A percentile compares a stretch with the other conserved stretches of the same genome.
Evolutionary conservation across 2,113 vertebrate species (phyloP).

Genomic region (Zosterops japonicus): DNA sequence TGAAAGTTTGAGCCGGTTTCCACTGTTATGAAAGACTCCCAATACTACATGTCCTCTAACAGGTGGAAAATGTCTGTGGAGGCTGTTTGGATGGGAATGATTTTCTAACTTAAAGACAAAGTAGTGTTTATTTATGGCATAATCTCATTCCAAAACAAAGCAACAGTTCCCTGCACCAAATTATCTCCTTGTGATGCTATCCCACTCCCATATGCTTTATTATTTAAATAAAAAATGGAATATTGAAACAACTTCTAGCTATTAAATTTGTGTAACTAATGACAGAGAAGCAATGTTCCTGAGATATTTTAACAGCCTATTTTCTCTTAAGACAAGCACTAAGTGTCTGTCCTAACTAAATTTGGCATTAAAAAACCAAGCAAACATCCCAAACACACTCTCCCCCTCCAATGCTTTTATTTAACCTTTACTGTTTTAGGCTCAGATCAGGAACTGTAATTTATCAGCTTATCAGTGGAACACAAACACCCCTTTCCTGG

Average conservation of each 20-base stretch:
- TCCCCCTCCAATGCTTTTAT: background rate
- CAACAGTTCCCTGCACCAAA: conserved; percentile 2
- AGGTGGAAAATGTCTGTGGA: conserved; percentile 67
- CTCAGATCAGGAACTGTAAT: background rate
- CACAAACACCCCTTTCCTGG: background rate
- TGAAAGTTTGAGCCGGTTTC: conserved; percentile 65
- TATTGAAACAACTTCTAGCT: conserved; percentile 38
- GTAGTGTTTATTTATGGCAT: conserved; percentile 65
- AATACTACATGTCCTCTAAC: conserved; percentile 45
- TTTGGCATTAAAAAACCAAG: conserved; percentile 1
- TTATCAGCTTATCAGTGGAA: background rate
- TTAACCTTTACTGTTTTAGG: background rate
- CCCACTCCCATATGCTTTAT: conserved; percentile 39
- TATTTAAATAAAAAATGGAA: conserved; percentile 49
- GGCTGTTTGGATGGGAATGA: conserved; percentile 40
- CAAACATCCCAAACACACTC: background rate
- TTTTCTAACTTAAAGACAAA: conserved; percentile 65
- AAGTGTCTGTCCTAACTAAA: conserved; percentile 10
- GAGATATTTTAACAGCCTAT: background rate
- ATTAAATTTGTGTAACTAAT: conserved; percentile 39
- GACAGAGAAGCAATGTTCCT: background rate
- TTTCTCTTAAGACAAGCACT: background rate
- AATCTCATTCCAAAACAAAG: conserved; percentile 66
- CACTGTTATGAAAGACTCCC: conserved; percentile 63
- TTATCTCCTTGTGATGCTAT: conserved; percentile 47